These are phyloP conservation scores for Babyrousa celebensis DNA, from an alignment of 2,797 vertebrate genomes.

Conservation along the genomic window DNA sequence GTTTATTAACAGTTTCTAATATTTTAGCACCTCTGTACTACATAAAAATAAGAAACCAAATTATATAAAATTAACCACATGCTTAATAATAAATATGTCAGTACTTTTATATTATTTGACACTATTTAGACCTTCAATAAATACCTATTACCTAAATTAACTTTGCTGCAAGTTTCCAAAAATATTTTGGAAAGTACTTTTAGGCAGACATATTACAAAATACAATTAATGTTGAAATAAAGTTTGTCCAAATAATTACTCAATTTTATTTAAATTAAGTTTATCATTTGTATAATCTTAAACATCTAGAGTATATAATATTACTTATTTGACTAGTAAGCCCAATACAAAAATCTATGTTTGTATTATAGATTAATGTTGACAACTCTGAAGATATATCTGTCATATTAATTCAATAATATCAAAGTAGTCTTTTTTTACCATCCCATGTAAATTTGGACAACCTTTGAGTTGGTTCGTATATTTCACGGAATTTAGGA, in stretches of 20 bases:
- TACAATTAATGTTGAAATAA: background rate
- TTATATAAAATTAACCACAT: background rate
- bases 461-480: background rate
- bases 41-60: background rate
- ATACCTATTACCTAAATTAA: background rate
- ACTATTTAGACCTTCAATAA: background rate
- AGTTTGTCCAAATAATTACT: background rate
- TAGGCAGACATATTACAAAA: background rate
- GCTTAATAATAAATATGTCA: background rate
- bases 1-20: background rate
- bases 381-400: background rate
- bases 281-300: background rate
- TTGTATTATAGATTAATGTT: background rate
- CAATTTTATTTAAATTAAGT: background rate
- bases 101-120: background rate
- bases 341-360: background rate
- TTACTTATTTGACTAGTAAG: background rate
- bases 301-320: background rate
- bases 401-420: background rate
- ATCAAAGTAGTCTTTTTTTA: background rate
- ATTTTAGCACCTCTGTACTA: background rate
- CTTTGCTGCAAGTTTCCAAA: background rate
- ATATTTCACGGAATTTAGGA: background rate
- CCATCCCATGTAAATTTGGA: background rate
- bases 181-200: background rate